Evolutionary conservation across 2,797 vertebrate genomes (phyloP), one percentile per base, ranked within the genome.

Genomic region (Sorex maritimensis): DNA sequence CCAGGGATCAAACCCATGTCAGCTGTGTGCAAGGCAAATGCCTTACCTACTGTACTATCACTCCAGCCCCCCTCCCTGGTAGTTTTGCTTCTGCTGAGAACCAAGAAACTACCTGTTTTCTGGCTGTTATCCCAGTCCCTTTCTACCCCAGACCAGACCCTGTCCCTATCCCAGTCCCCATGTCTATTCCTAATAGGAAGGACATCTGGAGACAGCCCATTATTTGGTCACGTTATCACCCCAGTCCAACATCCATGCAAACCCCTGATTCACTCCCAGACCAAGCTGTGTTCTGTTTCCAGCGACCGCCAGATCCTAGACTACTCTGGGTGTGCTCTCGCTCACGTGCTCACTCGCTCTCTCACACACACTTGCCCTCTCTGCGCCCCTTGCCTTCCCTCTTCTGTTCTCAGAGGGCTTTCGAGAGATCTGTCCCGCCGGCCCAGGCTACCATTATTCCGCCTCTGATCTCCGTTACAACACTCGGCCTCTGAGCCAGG

Each of bases 381-480:
- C 21, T 84, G n/a, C 90, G 6, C 23, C 44, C 5, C n/a, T 65
- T 49, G 21, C 75, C 38, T 23, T 30, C 8, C 17, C 49, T 87
- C 73, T 81, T 46, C 63, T 75, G 21, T 81, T 86, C 58, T 6
- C 96, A 99, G 99, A 97, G 86, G 98, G 97, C 30, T 99, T 99
- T 97, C 99, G 98, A 96, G 99, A 99, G 96, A 99, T 98, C 95
- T 99, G 99, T 90, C 99, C 99, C 0, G 99, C 99, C 0, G 99
- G 99, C 4, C 99, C 99, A 0, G 99, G 99, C 0, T 99, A 99
- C 81, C 98, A 99, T 88, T 99, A 99, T 96, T 99, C 99, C 0
- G 98, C 99, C 15, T 98, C 98, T 0, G 98, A 98, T 21, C 96
- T 99, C 69, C 98, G 98, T 79, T 98, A 99, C 95, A 98, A 97